Evolutionary conservation across 2,113 vertebrate genomes (phyloP), one percentile per base, ranked within the genome.

Genomic region (Pica pica): DNA sequence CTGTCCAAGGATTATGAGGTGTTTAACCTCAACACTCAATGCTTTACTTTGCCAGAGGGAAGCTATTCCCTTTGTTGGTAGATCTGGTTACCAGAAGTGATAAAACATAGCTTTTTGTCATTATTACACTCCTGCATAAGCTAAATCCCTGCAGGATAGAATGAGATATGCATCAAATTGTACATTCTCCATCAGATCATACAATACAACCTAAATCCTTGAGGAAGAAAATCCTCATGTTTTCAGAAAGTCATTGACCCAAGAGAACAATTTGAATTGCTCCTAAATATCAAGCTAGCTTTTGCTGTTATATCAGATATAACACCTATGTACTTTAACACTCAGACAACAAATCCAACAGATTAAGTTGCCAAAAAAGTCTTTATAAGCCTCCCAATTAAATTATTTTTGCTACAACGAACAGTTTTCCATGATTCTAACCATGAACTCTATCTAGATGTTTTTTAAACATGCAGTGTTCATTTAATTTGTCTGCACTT

Each of bases 21-120:
- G 57, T 87, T 95, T 87, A 94, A 92, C 81, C 89, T 87, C 64
- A 49, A 49, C 24, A 49, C 24, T 26, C 49, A 83, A 79, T 31
- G 57, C 37, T 91, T 82, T 93, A 89, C n/a, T 95, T 86, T 84
- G 71, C 94, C 90, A 78, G 77, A 84, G 84, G 87, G 69, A 90
- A 95, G 44, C n/a, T 70, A 76, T 70, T 74, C 42, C 53, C 78
- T 96, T 96, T 96, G 89, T 97, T 96, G 83, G 74, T 52, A 95
- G 89, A 96, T 96, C 92, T 89, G 57, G 86, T 95, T 95, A 95
- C 86, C 86, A 95, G 71, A 76, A 88, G 71, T 1, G 64, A 91
- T 57, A 96, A 96, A 96, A 83, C 11, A 7, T 30, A 71, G 60
- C 69, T 63, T 96, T 95, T 76, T 88, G 76, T 93, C 81, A 86